Percentiles rank a stretch among this genome's conserved stretches.
Evolutionary conservation across 2,888 invertebrate genomes (phyloP).

Genomic region (Charanyca ferruginea): DNA sequence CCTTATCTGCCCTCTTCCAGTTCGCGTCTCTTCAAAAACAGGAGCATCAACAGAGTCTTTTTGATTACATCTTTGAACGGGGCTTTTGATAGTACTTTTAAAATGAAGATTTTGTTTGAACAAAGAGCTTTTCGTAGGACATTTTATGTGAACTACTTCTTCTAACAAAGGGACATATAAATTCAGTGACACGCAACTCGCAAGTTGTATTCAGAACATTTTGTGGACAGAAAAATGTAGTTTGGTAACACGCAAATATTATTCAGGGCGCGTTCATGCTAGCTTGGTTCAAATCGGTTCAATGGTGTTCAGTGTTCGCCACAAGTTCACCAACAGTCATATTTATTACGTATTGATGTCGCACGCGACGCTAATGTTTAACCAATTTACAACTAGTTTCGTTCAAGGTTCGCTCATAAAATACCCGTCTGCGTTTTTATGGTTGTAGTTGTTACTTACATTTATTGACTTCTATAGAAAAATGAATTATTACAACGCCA

Average conservation of each 20-base stretch:
- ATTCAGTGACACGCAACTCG: constrained; percentile 26
- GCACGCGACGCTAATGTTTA: constrained; percentile 75
- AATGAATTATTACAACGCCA: constrained; percentile 42
- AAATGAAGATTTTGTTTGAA: constrained; percentile 47
- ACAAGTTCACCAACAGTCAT: constrained; percentile 63
- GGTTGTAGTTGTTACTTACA: constrained; percentile 38
- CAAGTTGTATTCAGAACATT: constrained; percentile 28
- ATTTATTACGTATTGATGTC: constrained; percentile 72
- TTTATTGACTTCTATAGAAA: constrained; percentile 49
- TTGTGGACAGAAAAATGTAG: constrained; percentile 26
- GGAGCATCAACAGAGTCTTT: constrained; percentile 57
- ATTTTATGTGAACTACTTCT: constrained; percentile 39
- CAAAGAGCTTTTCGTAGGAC: constrained; percentile 30
- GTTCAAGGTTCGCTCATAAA: constrained; percentile 65
- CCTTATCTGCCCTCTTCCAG: constrained; percentile 65
- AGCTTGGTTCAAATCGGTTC: constrained; percentile 35
- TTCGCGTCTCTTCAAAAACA: constrained; percentile 63
- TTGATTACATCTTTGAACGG: constrained; percentile 60
- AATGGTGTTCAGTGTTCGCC: constrained; percentile 35
- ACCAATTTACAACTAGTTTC: constrained; percentile 73
- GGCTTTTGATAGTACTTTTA: constrained; percentile 49
- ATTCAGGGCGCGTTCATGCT: constrained; percentile 48
- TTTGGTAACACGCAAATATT: constrained; percentile 49
- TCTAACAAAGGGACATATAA: constrained; percentile 25
- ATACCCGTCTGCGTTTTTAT: constrained; percentile 57